These are phyloP conservation scores for Amblyraja radiata DNA, from an alignment of 2,797 vertebrate genomes.

Conservation along the genomic window DNA sequence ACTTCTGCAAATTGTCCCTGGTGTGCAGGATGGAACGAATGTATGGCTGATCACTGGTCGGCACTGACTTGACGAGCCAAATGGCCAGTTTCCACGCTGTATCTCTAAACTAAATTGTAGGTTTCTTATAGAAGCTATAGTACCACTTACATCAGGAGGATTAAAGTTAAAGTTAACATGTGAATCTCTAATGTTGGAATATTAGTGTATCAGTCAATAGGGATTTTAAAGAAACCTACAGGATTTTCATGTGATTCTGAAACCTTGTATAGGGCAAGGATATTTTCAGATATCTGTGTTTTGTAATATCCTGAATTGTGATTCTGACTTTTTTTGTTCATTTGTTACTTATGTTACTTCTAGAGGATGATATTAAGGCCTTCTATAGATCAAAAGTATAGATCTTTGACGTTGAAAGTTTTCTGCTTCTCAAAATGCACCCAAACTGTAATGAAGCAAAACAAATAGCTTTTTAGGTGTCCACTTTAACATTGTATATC, in stretches of 20 bases:
- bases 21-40: too few relatives aligned
- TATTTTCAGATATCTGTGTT: not conserved
- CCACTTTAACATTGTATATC: not conserved
- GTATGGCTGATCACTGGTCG: too few relatives aligned
- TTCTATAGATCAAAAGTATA: not conserved
- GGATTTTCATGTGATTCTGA: not conserved
- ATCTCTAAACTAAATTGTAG: not conserved
- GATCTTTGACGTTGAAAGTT: not conserved
- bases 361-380: not conserved
- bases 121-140: not conserved
- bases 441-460: constrained; percentile 22
- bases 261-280: not conserved
- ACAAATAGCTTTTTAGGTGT: not conserved
- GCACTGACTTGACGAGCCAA: too few relatives aligned
- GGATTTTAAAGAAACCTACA: not conserved
- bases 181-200: not conserved
- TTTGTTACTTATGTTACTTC: not conserved
- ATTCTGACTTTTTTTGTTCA: not conserved
- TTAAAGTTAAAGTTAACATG: not conserved
- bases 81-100: too few relatives aligned
- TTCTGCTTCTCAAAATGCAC: not conserved
- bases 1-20: too few relatives aligned
- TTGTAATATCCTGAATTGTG: not conserved
- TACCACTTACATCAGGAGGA: too few relatives aligned
- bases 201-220: too few relatives aligned